Base-by-base conservation (phyloP, 2,888 invertebrate genomes). In the Marronus borbonicus region DNA sequence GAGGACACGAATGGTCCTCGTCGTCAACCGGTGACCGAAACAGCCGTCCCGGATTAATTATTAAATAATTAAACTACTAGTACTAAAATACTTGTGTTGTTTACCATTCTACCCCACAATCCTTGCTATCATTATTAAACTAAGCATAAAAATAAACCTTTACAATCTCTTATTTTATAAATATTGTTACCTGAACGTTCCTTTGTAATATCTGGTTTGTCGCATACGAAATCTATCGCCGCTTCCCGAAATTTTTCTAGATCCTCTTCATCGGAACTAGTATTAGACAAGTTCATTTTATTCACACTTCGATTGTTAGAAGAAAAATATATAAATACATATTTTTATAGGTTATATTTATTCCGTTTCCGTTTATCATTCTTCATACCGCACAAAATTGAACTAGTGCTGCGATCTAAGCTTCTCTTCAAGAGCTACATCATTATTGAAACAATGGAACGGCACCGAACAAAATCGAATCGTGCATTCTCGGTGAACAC, bases 151-250 rank as follows among this genome's bases (percentile, higher is more conserved):
- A 17, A 17, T 55, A 8, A 8, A 5, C 20, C 8, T 20, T 55
- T 17, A 8, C 17, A 17, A 55, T 55, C 3, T 55, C 8, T 8
- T 24, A 8, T 8, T 20, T 14, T 55, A n/a, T 52, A 52, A 17
- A n/a, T 55, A 2, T 4, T 55, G 55, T 77, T 50, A 82, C 79
- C 78, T 70, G 69, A 17, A 1, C 31, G 3, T 50, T 62, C 64
- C 44, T 70, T 52, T 58, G 76, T 77, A 76, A 81, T 84, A 78
- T 80, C 88, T 85, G 85, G 86, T 80, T 78, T 86, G 85, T 87
- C 89, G 84, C 82, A 89, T 81, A 84, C 88, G 82, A 92, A 91
- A 50, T 90, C 87, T 28, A 81, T 91, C 1, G 91, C 88, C 3
- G 89, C 90, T 84, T 92, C 92, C 84, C 84, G 82, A 20, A 88